A percentile compares a stretch with the other conserved stretches of the same genome.
Conservation (phyloP, 2,888 invertebrate genomes). For the Timema cristinae region DNA sequence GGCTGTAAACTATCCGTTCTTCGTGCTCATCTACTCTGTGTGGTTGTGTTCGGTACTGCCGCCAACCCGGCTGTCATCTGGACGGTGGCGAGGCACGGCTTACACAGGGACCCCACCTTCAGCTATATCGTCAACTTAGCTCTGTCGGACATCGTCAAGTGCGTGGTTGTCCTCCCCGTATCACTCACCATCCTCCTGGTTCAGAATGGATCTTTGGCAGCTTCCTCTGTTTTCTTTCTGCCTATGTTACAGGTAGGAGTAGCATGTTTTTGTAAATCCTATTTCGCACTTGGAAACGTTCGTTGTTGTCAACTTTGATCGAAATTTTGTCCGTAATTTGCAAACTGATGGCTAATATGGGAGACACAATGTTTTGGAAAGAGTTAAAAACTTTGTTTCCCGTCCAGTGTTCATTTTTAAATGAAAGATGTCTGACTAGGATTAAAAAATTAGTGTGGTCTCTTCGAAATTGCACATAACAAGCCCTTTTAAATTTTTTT, state of each 20-base stretch:
- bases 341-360: no score
- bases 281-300: no score
- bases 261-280: no score
- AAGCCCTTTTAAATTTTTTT: no score
- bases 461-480: no score
- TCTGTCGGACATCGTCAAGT: conserved; percentile 62
- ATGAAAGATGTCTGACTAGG: no score
- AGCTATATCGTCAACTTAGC: conserved; percentile 64
- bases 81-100: conserved; percentile 45
- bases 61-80: conserved; percentile 57
- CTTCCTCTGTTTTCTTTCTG: conserved; percentile 64
- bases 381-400: no score
- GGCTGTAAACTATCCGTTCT: conserved; percentile 54
- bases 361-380: no score
- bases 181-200: conserved; percentile 63
- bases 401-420: no score
- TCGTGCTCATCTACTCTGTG: conserved; percentile 58
- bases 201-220: conserved; percentile 71
- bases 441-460: no score
- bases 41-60: conserved; percentile 54
- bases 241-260: conserved; percentile 65
- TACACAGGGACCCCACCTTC: conserved; percentile 61
- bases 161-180: conserved; percentile 62
- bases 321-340: no score
- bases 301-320: no score